These are phyloP conservation scores for Luehdorfia chinensis DNA, from an alignment of 1,140 invertebrate genomes.

Conservation along the genomic window DNA sequence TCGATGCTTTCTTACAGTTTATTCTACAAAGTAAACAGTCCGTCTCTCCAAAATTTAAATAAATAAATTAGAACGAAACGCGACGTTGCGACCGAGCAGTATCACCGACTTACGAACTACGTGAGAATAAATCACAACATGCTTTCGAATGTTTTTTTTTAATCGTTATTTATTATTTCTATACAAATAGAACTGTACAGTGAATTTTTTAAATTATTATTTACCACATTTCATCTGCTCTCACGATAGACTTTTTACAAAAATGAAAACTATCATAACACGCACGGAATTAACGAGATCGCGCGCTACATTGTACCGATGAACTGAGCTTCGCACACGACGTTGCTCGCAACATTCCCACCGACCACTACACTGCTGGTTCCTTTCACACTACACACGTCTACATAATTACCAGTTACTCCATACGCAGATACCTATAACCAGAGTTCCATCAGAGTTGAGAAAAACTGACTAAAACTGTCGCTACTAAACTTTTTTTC, in stretches of 20 bases:
- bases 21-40: conserved; percentile 74
- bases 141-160: conserved; percentile 58
- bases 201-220: conserved; percentile 77
- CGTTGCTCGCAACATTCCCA: conserved; percentile 18
- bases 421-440: too few relatives aligned
- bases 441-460: too few relatives aligned
- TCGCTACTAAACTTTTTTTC: too few relatives aligned
- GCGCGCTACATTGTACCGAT: conserved; percentile 30
- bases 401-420: too few relatives aligned
- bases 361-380: too few relatives aligned
- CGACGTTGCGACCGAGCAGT: conserved; percentile 41
- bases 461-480: too few relatives aligned
- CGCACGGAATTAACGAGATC: conserved; percentile 64
- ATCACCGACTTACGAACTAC: conserved; percentile 47
- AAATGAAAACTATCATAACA: conserved; percentile 77
- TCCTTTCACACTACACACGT: too few relatives aligned
- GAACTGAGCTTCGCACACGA: conserved; percentile 20
- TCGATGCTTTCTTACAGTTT: conserved; percentile 71
- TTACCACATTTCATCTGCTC: conserved; percentile 71
- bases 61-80: conserved; percentile 64
- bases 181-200: conserved; percentile 79
- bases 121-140: conserved; percentile 74
- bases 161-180: conserved; percentile 78
- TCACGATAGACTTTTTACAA: conserved; percentile 78
- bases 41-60: conserved; percentile 66